Evolutionary conservation across 2,797 vertebrate species (phyloP), one percentile per base, ranked within the genome.

Genomic region (Spea hammondii): DNA sequence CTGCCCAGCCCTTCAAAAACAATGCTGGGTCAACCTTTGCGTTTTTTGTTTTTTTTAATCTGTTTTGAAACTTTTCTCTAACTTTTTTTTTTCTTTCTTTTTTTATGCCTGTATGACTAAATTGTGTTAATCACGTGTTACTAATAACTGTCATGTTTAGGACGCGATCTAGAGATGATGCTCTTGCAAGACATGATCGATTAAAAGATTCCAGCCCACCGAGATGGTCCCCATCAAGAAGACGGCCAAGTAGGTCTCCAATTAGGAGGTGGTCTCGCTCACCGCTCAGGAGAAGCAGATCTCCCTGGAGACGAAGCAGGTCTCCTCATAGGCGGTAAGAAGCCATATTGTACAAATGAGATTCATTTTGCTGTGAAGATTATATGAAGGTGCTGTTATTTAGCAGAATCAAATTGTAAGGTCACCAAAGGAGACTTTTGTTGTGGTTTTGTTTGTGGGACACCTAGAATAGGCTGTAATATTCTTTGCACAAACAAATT

Each of bases 161-260:
- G 88, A 95, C 96, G 0, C 93, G 96, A 3, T 83, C 88, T 44
- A 93, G 97, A 69, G 86, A 94, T 65, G 97, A 98, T 8, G 44
- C 2, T 4, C 88, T 92, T 8, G 86, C 88, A 53, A 89, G 85
- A 79, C 88, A 57, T 72, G 93, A 89, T 54, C 84, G 92, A 69
- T 89, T 90, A 47, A 94, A 96, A 83, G 96, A 99, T 4, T 78
- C 84, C 69, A 99, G 95, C 82, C 96, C 95, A 0, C 88, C 92
- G 65, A 91, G 59, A 6, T 92, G 93, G 92, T 93, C 93, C n/a
- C 90, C 91, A n/a, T 86, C 90, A 14, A 92, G 96, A 6, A 93
- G 94, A 72, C 92, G 97, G 73, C 64, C 92, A 69, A 99, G 97
- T 70, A 94, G 96, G 8, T 97, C 96, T 0, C 97, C 97, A 14